Evolutionary conservation across 1,140 invertebrate genomes (phyloP), one percentile per base, ranked within the genome.

Genomic region (Penaeus japonicus): DNA sequence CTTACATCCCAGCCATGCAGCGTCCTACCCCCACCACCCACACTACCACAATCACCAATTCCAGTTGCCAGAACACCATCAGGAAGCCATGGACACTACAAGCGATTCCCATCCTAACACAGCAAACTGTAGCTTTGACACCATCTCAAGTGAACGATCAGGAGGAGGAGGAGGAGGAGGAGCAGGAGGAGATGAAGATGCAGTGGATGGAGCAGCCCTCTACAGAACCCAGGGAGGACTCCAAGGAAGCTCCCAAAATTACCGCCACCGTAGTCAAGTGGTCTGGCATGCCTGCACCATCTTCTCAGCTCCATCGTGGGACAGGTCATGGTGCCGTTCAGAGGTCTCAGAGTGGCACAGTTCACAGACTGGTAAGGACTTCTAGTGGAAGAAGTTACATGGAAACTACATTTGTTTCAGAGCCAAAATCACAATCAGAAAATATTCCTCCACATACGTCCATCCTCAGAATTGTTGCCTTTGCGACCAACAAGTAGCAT

Each of bases 301-400:
- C 87, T 77, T 54, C 80, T 75, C 86, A 88, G 53, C 87, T 83
- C 65, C 87, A 88, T 77, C 87, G 87, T 62, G 62, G 78, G 47
- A 30, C 35, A 75, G 70, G 39, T 75, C 87, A 88, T n/a, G 80
- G 79, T 59, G 87, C 79, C 59, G 73, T 88, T 78, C 87, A 88
- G 87, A 83, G 87, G 70, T 88, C 87, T 30, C 87, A 88, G 55
- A 88, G 87, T 75, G 77, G 84, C 75, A 88, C 89, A 70, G 84
- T 90, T 24, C 89, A 90, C 32, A 85, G 82, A 55, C 47, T 90
- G 65, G 89, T 90, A 20, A 90, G 89, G 77, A 90, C 89, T 73
- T 39, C 89, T 15, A 90, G 89, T 90, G 89, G 89, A 54, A 88
- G 89, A 39, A 90, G 89, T 77, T 90, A 90, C 62, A 90, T 90